Evolutionary conservation across 2,797 vertebrate genomes (phyloP).

Genomic region (Iguana delicatissima): DNA sequence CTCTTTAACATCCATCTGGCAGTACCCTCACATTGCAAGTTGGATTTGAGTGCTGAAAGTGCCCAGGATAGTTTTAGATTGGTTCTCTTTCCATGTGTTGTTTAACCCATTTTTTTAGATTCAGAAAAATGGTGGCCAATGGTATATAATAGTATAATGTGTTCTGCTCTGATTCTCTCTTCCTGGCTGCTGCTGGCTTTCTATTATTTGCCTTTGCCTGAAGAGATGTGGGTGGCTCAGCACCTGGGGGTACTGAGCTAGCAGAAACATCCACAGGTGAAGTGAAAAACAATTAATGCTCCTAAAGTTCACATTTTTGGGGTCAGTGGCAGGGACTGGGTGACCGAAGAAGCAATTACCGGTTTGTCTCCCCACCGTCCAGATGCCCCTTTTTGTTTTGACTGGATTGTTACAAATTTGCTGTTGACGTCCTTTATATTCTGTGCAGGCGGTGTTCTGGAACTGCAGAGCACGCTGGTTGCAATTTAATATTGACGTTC

Average conservation of each 20-base stretch:
- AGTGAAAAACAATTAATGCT: neutral
- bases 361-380: conserved; percentile 27
- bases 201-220: conserved; percentile 25
- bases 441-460: rapidly evolving
- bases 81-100: neutral
- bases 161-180: neutral
- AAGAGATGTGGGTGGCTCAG: conserved; percentile 15
- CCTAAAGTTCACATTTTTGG: conserved; percentile 41
- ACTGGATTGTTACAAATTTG: neutral
- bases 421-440: conserved; percentile 22
- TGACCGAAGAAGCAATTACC: conserved; percentile 51
- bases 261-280: neutral
- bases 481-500: neutral
- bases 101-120: neutral
- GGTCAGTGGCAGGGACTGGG: conserved; percentile 13
- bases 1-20: neutral
- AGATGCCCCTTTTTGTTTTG: conserved; percentile 49
- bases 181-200: neutral
- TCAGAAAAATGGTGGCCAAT: neutral
- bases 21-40: neutral
- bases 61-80: neutral
- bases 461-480: neutral
- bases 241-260: neutral
- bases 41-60: neutral
- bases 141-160: neutral